A percentile compares a stretch with the other conserved stretches of the same genome.
These are phyloP conservation scores for Matsumurasca onukii DNA, from an alignment of 1,140 invertebrate species.

Conservation along the genomic window DNA sequence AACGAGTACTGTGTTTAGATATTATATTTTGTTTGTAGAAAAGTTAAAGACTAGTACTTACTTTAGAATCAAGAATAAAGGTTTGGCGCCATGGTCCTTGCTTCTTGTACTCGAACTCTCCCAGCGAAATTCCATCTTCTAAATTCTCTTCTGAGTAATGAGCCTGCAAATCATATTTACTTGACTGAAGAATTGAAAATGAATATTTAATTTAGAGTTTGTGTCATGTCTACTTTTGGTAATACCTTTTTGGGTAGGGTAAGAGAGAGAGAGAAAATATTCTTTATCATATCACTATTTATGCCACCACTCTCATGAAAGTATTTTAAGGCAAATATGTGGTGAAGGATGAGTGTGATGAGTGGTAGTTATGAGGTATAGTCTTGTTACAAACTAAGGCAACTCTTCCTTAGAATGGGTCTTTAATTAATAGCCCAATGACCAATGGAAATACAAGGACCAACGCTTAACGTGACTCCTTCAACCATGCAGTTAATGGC, in stretches of 20 bases:
- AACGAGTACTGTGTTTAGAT: not conserved
- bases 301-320: too few relatives aligned
- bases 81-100: not conserved
- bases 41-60: not conserved
- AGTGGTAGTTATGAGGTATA: too few relatives aligned
- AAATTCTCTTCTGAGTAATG: not conserved
- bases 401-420: too few relatives aligned
- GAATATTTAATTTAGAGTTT: too few relatives aligned
- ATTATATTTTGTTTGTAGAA: not conserved
- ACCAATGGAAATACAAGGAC: too few relatives aligned
- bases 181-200: too few relatives aligned
- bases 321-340: too few relatives aligned
- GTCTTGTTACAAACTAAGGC: too few relatives aligned
- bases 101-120: conserved; percentile 17
- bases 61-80: not conserved
- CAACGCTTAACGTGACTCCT: not conserved
- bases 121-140: not conserved
- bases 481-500: too few relatives aligned
- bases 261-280: not conserved
- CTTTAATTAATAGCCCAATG: too few relatives aligned
- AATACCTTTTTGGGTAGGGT: not conserved
- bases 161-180: not conserved
- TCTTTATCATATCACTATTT: not conserved
- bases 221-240: not conserved
- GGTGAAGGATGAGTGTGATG: too few relatives aligned